phyloP scores from a whole-genome alignment of 2,797 vertebrate genomes.

The Dermochelys coriacea region DNA sequence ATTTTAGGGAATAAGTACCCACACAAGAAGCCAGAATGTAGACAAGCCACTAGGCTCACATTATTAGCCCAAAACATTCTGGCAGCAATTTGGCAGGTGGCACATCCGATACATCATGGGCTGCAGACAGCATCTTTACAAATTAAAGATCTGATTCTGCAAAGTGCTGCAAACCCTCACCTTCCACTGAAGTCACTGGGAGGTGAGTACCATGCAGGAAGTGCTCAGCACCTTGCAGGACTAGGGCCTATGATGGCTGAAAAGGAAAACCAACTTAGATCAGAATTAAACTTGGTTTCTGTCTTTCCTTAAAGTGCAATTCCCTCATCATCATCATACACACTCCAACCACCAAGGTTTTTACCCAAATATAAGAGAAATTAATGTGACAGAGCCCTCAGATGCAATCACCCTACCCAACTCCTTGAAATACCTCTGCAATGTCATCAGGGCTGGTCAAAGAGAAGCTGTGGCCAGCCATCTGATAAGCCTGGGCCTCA shows the following conservation, averaged over 20 bases:
- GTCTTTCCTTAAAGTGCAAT: neutral
- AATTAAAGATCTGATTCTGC: neutral
- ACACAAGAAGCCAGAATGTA: neutral
- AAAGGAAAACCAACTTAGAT: neutral
- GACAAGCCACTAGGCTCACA: neutral
- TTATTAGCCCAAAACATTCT: neutral
- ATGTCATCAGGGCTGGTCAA: constrained; percentile 94
- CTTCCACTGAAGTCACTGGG: neutral
- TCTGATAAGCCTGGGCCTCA: constrained; percentile 89
- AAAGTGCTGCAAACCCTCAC: neutral
- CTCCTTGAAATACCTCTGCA: constrained; percentile 85
- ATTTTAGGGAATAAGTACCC: neutral
- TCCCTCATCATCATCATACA: accelerated
- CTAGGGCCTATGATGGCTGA: neutral
- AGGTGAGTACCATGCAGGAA: neutral
- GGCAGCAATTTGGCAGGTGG: neutral
- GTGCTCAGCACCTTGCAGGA: neutral
- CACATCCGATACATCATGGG: neutral
- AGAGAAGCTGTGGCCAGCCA: constrained; percentile 95
- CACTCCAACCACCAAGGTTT: accelerated
- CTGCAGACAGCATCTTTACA: neutral
- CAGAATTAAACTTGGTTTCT: accelerated
- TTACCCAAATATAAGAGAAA: neutral
- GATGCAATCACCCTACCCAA: neutral
- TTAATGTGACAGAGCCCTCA: neutral